Conservation (phyloP, 53 echinoderm and acorn worm species). For the Luidia sarsii region DNA sequence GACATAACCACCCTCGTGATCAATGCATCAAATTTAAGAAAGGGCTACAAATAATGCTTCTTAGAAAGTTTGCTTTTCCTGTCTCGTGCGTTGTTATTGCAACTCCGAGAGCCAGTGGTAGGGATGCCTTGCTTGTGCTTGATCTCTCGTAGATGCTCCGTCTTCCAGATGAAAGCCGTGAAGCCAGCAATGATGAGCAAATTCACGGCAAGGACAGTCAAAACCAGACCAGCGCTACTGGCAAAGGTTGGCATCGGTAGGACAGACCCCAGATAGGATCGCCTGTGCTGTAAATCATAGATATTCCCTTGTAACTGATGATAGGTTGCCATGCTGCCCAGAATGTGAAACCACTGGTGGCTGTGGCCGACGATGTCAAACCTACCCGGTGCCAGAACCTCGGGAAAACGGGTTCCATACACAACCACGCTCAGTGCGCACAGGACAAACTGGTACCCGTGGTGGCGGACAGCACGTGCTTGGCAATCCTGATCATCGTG, state of each 20-base stretch:
- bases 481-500: slow-evolving; percentile 57
- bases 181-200: slow-evolving; percentile 68
- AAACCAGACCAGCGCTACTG: slow-evolving; percentile 48
- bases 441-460: slow-evolving; percentile 70
- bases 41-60: neutral
- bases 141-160: slow-evolving; percentile 51
- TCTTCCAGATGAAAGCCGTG: slow-evolving; percentile 64
- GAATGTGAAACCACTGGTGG: slow-evolving; percentile 87
- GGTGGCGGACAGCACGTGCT: slow-evolving; percentile 54
- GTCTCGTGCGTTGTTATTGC: slow-evolving; percentile 20
- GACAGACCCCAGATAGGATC: slow-evolving; percentile 32
- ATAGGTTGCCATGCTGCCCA: slow-evolving; percentile 70
- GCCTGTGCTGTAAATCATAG: slow-evolving; percentile 66
- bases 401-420: slow-evolving; percentile 88
- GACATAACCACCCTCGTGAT: too few species aligned
- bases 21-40: neutral
- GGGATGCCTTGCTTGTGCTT: slow-evolving; percentile 51
- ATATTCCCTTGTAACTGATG: slow-evolving; percentile 63
- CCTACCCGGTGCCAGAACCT: slow-evolving; percentile 76
- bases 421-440: slow-evolving; percentile 58
- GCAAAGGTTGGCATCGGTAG: slow-evolving; percentile 60
- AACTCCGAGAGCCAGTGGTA: slow-evolving; percentile 14
- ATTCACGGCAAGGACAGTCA: slow-evolving; percentile 40
- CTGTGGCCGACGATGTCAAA: slow-evolving; percentile 94
- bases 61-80: too few species aligned